phyloP scores from a whole-genome alignment of 2,888 invertebrate genomes.

The Cerastis rubricosa region DNA sequence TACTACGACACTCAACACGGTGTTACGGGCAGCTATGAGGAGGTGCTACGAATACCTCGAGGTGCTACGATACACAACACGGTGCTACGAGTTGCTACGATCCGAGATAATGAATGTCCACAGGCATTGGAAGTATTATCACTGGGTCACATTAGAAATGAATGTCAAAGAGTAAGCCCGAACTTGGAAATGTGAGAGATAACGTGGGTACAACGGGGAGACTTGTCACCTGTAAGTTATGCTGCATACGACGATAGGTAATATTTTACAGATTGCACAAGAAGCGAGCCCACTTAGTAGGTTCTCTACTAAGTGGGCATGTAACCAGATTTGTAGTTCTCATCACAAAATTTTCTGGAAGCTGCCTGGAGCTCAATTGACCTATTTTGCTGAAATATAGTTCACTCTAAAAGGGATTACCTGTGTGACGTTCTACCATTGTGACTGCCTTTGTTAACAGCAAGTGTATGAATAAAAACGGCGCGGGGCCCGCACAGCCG shows the following conservation, averaged over 20 bases:
- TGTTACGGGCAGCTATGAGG: too few species aligned
- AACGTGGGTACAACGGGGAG: too few species aligned
- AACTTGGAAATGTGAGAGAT: too few species aligned
- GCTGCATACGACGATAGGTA: neutral
- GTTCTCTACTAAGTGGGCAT: neutral
- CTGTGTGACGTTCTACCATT: neutral
- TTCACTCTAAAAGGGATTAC: neutral
- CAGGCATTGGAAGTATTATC: neutral
- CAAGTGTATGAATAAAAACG: neutral
- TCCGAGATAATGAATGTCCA: neutral
- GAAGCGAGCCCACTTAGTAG: neutral
- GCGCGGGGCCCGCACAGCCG: neutral
- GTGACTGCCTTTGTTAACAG: neutral
- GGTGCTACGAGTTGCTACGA: too few species aligned
- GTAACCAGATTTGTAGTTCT: neutral
- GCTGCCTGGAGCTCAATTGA: neutral
- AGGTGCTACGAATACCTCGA: too few species aligned
- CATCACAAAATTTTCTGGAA: neutral
- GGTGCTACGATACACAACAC: too few species aligned
- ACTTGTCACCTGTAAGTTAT: too few species aligned
- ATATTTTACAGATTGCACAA: neutral
- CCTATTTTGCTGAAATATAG: neutral
- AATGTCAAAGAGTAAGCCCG: too few species aligned
- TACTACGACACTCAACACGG: too few species aligned
- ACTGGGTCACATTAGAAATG: neutral